A percentile compares a stretch with the other conserved stretches of the same genome.
Conservation (phyloP, 2,797 vertebrate species). For the Mus minutoides region DNA sequence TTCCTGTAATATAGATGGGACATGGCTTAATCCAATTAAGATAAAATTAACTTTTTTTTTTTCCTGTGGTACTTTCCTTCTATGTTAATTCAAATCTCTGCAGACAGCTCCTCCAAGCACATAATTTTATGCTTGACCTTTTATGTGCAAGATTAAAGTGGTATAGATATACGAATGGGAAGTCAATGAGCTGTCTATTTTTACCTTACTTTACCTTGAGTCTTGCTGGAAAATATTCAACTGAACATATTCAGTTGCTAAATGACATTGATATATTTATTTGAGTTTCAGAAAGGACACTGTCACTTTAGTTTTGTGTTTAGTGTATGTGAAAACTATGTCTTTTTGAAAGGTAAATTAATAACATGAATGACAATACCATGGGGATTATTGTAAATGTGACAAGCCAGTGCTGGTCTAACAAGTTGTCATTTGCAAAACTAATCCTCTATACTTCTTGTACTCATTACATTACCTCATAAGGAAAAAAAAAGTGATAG, state of each 20-base stretch:
- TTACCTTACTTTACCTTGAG: conserved; percentile 67
- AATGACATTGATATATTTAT: conserved; percentile 83
- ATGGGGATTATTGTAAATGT: conserved; percentile 42
- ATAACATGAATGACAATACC: conserved; percentile 55
- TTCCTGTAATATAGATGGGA: conserved; percentile 78
- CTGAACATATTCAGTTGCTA: conserved; percentile 63
- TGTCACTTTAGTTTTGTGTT: conserved; percentile 77
- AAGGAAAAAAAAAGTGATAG: conserved; percentile 42
- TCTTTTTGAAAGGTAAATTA: conserved; percentile 83
- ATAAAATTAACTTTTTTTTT: conserved; percentile 86
- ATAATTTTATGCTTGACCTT: conserved; percentile 86
- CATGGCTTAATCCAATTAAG: conserved; percentile 88
- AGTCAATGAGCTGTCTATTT: conserved; percentile 75
- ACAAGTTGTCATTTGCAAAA: conserved; percentile 74
- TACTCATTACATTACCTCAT: conserved; percentile 47
- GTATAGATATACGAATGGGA: conserved; percentile 71
- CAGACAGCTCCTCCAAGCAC: conserved; percentile 79
- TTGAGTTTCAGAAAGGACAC: conserved; percentile 70
- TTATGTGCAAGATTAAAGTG: conserved; percentile 82
- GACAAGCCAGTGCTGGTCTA: conserved; percentile 74
- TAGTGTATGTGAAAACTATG: conserved; percentile 65
- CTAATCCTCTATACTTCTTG: conserved; percentile 58
- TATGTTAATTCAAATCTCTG: conserved; percentile 83
- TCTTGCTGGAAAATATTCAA: conserved; percentile 43
- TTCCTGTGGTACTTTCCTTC: conserved; percentile 75